These are phyloP conservation scores for Melanaphis sacchari DNA, from an alignment of 1,140 invertebrate genomes.

Conservation along the genomic window DNA sequence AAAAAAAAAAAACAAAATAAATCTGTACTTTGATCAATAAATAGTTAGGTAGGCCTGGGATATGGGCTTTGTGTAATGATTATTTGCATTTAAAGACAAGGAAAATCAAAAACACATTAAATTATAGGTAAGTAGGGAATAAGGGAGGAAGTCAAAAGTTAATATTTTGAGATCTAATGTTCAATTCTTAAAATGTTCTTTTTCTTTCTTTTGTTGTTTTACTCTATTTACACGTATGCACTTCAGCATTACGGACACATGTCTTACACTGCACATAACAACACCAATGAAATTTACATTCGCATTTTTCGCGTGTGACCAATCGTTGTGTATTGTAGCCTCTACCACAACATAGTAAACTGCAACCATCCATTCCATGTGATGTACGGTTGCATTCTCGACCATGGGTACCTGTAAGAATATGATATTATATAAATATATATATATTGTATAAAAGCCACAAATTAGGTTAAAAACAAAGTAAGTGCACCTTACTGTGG, in stretches of 20 bases:
- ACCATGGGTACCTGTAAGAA: slow-evolving; percentile 75
- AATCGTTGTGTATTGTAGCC: slow-evolving; percentile 57
- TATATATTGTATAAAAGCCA: not conserved
- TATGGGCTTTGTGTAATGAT: slow-evolving; percentile 11
- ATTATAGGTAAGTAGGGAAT: not conserved
- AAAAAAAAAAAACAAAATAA: slow-evolving; percentile 47
- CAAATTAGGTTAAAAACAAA: not conserved
- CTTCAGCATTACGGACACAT: slow-evolving; percentile 58
- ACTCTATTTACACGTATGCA: slow-evolving; percentile 59
- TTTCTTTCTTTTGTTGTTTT: slow-evolving; percentile 13
- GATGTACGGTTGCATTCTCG: slow-evolving; percentile 83
- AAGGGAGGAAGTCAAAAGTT: slow-evolving; percentile 47
- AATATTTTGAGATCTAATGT: slow-evolving; percentile 50
- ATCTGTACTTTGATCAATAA: slow-evolving; percentile 39
- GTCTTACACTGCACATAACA: slow-evolving; percentile 61
- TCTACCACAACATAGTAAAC: slow-evolving; percentile 58
- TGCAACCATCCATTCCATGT: slow-evolving; percentile 76
- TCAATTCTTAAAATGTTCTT: slow-evolving; percentile 41
- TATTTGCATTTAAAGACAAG: slow-evolving; percentile 23
- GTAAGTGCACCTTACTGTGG: no score
- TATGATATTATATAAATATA: not conserved
- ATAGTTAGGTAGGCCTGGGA: slow-evolving; percentile 11
- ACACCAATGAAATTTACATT: slow-evolving; percentile 61
- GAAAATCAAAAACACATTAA: slow-evolving; percentile 29
- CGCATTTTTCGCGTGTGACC: slow-evolving; percentile 58